Base-by-base conservation (phyloP, 2,888 invertebrate genomes). In the Rugalucina vietnamica region DNA sequence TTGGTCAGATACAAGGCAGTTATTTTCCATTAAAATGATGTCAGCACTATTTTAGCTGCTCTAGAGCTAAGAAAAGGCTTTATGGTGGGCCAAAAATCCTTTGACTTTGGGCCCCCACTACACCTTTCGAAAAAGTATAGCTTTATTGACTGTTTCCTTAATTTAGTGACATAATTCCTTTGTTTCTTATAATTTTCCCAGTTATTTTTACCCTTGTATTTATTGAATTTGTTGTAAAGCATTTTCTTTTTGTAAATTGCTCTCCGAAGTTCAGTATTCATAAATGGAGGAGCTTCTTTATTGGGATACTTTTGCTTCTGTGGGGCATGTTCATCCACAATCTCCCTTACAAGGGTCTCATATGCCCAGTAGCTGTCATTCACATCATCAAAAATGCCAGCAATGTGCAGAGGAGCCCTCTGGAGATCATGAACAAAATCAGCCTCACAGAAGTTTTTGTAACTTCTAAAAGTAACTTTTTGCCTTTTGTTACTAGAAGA, bases 311-410 rank as follows among this genome's bases (percentile, higher is more conserved):
- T 82, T 3, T 70, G 69, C 65, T 82, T 74, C 21, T 79, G n/a
- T 14, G 77, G 82, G 8, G 74, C 82, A 82, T 80, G 79, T 24
- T 75, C 36, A 60, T 85, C 50, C n/a, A 75, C 34, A 21, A 76
- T 57, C 12, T 76, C 57, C 24, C 8, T 24, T 18, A 60, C 8
- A 1, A 60, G 60, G 2, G 27, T 60, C 60, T 60, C 60, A 29
- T 60, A 27, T 27, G 60, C 60, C 60, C 60, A 60, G 60, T 60
- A 60, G 60, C 24, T 18, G 60, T 60, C 60, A 60, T 60, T 21
- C 1, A 60, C 29, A 18, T 60, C 60, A 29, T 60, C 60, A 21
- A 60, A 60, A 8, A 60, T 18, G 29, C 5, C 24, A 1, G 60
- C 29, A 8, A 27, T 29, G 29, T 60, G 29, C 2, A 60, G 18